These are phyloP conservation scores for Eriocheir sinensis DNA, from an alignment of 1,140 invertebrate genomes.

Conservation along the genomic window DNA sequence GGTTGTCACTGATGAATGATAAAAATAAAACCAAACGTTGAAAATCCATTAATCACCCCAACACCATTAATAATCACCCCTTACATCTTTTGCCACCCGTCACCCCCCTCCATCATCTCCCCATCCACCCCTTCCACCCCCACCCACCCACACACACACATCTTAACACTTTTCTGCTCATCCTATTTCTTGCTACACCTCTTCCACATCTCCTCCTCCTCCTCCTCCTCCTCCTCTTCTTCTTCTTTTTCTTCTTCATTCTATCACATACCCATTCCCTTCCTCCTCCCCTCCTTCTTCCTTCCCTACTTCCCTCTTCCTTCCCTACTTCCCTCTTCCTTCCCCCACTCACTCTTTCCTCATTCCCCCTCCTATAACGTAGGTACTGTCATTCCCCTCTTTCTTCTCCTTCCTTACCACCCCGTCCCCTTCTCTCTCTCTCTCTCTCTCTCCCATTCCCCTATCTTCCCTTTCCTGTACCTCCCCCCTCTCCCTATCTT, in stretches of 20 bases:
- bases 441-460: not conserved
- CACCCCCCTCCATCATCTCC: not conserved
- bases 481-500: too few relatives aligned
- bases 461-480: not conserved
- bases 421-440: not conserved
- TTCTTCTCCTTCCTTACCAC: not conserved
- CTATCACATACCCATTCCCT: too few relatives aligned
- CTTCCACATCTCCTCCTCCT: too few relatives aligned
- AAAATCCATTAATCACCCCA: not conserved
- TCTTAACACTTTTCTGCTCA: not conserved
- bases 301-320: not conserved
- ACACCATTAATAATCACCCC: conserved; percentile 23
- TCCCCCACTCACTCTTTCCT: not conserved
- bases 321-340: not conserved
- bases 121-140: not conserved
- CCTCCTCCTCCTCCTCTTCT: not conserved
- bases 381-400: not conserved
- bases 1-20: not conserved
- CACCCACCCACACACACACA: not conserved
- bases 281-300: not conserved
- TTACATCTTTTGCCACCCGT: not conserved
- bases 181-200: too few relatives aligned
- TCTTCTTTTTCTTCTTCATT: too few relatives aligned
- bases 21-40: conserved; percentile 6
- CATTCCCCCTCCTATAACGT: too few relatives aligned